These are phyloP conservation scores for Otolemur garnettii DNA, from an alignment of 2,113 vertebrate species.

Conservation along the genomic window DNA sequence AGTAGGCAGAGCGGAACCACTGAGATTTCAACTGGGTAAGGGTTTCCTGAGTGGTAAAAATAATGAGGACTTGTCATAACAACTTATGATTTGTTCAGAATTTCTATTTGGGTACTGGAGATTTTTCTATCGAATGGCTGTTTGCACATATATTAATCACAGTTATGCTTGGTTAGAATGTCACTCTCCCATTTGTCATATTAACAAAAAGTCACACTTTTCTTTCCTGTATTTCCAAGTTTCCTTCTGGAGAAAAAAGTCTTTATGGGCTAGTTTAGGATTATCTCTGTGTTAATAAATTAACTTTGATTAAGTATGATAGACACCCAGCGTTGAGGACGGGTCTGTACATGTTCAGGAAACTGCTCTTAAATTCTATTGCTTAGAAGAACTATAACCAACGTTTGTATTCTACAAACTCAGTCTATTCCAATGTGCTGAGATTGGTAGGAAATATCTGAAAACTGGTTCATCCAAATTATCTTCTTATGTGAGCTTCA, in stretches of 20 bases:
- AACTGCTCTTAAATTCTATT: slow-evolving; percentile 16
- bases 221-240: slow-evolving; percentile 47
- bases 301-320: not conserved
- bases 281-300: slow-evolving; percentile 42
- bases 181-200: slow-evolving; percentile 53
- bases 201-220: slow-evolving; percentile 26
- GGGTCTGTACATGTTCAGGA: not conserved
- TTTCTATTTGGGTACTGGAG: slow-evolving; percentile 33
- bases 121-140: slow-evolving; percentile 43
- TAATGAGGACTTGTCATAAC: slow-evolving; percentile 31
- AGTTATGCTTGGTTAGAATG: slow-evolving; percentile 27
- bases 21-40: not conserved
- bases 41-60: slow-evolving; percentile 12
- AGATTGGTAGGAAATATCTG: not conserved
- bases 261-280: not conserved
- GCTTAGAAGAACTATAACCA: not conserved
- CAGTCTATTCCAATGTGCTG: not conserved
- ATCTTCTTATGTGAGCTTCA: not conserved
- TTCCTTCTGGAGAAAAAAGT: slow-evolving; percentile 25
- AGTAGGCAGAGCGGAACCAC: not conserved
- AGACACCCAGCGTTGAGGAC: not conserved
- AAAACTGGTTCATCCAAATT: slow-evolving; percentile 42
- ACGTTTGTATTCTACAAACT: not conserved
- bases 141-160: slow-evolving; percentile 67
- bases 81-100: slow-evolving; percentile 28